phyloP scores from a whole-genome alignment of 2,113 vertebrate species.

The Anser brachyrhynchus region DNA sequence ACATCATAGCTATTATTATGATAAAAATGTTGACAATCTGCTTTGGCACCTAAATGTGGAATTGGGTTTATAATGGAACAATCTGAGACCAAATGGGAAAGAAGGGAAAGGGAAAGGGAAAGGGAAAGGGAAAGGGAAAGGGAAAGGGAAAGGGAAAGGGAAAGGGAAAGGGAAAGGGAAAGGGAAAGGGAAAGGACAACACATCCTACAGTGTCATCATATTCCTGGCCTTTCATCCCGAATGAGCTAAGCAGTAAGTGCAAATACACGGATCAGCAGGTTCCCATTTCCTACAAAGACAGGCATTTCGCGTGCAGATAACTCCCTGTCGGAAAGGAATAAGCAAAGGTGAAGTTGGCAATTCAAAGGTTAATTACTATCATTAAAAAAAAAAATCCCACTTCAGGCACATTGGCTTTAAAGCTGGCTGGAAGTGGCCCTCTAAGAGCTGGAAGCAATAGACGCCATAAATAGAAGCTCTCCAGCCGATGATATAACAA shows the following conservation, averaged over 20 bases:
- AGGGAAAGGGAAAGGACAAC: not conserved
- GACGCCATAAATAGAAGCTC: conserved; percentile 47
- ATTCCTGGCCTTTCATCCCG: not conserved
- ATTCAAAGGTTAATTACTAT: conserved; percentile 34
- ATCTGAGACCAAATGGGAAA: not conserved
- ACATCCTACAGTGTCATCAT: not conserved
- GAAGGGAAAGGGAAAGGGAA: not conserved
- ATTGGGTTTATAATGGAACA: not conserved
- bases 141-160: too few species aligned
- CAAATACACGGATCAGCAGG: not conserved
- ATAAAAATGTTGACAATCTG: not conserved
- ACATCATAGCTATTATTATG: not conserved
- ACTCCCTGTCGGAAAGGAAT: not conserved
- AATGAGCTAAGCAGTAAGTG: not conserved
- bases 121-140: too few species aligned
- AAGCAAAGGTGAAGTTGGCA: not conserved
- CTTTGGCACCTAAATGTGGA: not conserved
- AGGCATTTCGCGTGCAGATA: not conserved
- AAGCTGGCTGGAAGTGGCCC: conserved; percentile 4
- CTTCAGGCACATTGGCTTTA: conserved; percentile 14
- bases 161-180: too few species aligned
- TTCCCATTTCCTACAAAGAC: not conserved
- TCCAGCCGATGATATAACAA: conserved; percentile 36
- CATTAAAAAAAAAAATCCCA: conserved; percentile 6
- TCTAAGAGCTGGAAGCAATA: conserved; percentile 26